Percentiles rank a stretch among this genome's conserved stretches.
Conservation (phyloP, 2,797 vertebrate genomes). For the Echiichthys vipera region DNA sequence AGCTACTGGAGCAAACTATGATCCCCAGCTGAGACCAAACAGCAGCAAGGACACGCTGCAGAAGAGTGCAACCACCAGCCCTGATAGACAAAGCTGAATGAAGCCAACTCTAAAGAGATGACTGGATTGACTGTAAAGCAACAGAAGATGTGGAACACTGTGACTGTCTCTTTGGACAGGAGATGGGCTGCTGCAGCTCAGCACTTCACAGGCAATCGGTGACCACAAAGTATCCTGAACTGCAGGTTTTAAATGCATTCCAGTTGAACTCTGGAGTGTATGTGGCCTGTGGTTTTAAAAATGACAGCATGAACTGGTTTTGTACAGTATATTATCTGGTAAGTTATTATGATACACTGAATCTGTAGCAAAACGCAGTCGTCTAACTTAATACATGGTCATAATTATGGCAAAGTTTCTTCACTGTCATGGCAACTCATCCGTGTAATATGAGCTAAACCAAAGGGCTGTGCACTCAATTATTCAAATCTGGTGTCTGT, state of each 20-base stretch:
- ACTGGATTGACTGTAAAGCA: slow-evolving; percentile 25
- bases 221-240: slow-evolving; percentile 12
- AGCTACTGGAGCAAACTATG: slow-evolving; percentile 55
- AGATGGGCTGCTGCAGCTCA: slow-evolving; percentile 10
- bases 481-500: slow-evolving; percentile 29
- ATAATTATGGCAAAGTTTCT: slow-evolving; percentile 12
- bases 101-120: background rate
- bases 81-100: slow-evolving; percentile 14
- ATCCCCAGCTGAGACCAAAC: slow-evolving; percentile 40
- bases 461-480: slow-evolving; percentile 35
- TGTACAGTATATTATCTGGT: slow-evolving; percentile 70
- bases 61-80: slow-evolving; percentile 8
- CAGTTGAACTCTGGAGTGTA: slow-evolving; percentile 23
- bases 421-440: slow-evolving; percentile 35
- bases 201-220: slow-evolving; percentile 21
- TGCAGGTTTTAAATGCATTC: slow-evolving; percentile 43
- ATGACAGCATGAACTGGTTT: slow-evolving; percentile 51
- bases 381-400: slow-evolving; percentile 29
- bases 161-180: slow-evolving; percentile 5
- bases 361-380: slow-evolving; percentile 69
- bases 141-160: slow-evolving; percentile 25
- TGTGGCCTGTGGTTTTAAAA: slow-evolving; percentile 49
- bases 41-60: slow-evolving; percentile 18
- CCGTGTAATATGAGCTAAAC: slow-evolving; percentile 26
- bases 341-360: slow-evolving; percentile 82